Conservation (phyloP, 1,140 invertebrate species). For the Ptiloglossa arizonensis region DNA sequence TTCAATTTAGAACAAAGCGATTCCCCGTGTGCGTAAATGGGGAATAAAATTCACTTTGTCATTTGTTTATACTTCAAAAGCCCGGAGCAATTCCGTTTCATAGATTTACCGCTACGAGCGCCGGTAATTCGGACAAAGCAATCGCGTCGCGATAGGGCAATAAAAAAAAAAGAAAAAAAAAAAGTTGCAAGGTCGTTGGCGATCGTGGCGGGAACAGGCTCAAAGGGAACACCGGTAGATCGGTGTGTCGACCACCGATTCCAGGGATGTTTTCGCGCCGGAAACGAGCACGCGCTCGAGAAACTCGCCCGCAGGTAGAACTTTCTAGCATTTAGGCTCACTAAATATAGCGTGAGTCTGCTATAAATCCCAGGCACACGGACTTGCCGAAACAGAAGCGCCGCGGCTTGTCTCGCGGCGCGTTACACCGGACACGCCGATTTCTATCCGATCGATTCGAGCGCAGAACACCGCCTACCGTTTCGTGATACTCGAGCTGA, state of each 20-base stretch:
- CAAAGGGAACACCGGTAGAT: too few species aligned
- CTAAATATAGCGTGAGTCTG: constrained; percentile 68
- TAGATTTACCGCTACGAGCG: not conserved
- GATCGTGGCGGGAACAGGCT: too few species aligned
- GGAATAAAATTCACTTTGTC: not conserved
- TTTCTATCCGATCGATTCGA: not conserved
- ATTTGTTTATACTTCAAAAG: not conserved
- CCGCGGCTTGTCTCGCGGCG: constrained; percentile 2
- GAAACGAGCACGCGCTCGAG: constrained; percentile 15
- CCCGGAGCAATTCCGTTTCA: not conserved
- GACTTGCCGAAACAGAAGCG: constrained; percentile 38
- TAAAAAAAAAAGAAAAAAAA: too few species aligned
- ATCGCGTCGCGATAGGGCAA: not conserved
- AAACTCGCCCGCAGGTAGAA: constrained; percentile 52
- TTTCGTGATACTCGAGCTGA: too few species aligned
- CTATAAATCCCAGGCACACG: constrained; percentile 62
- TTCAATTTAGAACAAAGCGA: constrained; percentile 3
- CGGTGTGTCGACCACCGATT: not conserved
- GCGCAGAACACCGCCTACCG: too few species aligned
- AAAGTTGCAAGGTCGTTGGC: too few species aligned
- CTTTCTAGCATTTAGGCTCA: constrained; percentile 68
- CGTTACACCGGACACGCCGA: not conserved
- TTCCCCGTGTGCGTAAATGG: not conserved
- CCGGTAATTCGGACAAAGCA: not conserved
- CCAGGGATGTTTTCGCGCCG: constrained; percentile 39